A percentile compares a stretch with the other conserved stretches of the same genome.
These are phyloP conservation scores for Erynnis tages DNA, from an alignment of 2,888 invertebrate species.

Conservation along the genomic window DNA sequence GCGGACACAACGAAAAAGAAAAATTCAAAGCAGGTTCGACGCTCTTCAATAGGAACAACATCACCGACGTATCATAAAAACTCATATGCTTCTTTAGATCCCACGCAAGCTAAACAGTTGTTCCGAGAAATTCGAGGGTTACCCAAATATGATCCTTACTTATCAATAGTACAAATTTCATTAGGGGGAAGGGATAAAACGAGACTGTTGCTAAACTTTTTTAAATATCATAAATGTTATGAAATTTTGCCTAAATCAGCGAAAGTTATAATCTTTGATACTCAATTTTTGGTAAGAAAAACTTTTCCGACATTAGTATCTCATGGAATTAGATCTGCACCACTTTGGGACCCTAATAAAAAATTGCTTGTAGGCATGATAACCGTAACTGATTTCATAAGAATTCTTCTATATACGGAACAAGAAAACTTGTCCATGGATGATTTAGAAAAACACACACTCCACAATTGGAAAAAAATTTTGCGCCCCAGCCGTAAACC, in stretches of 20 bases:
- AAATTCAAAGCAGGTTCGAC: slow-evolving; percentile 58
- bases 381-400: slow-evolving; percentile 74
- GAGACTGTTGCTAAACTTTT: slow-evolving; percentile 71
- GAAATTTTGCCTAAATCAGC: slow-evolving; percentile 77
- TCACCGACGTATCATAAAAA: slow-evolving; percentile 77
- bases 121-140: slow-evolving; percentile 75
- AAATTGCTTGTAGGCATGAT: slow-evolving; percentile 75
- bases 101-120: slow-evolving; percentile 70
- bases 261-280: slow-evolving; percentile 77
- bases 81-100: slow-evolving; percentile 73
- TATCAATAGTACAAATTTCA: slow-evolving; percentile 77
- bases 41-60: slow-evolving; percentile 73
- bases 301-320: slow-evolving; percentile 75
- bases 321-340: slow-evolving; percentile 74
- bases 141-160: slow-evolving; percentile 74
- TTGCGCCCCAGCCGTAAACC: slow-evolving; percentile 65
- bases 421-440: slow-evolving; percentile 68
- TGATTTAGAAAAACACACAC: slow-evolving; percentile 70
- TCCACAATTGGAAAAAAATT: slow-evolving; percentile 73
- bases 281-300: slow-evolving; percentile 72
- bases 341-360: slow-evolving; percentile 72
- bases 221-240: slow-evolving; percentile 76
- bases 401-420: slow-evolving; percentile 67
- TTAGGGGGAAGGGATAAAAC: slow-evolving; percentile 76
- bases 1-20: slow-evolving; percentile 66